Base-by-base conservation (phyloP, 2,888 invertebrate species). In the Dicranocentrus wangi region DNA sequence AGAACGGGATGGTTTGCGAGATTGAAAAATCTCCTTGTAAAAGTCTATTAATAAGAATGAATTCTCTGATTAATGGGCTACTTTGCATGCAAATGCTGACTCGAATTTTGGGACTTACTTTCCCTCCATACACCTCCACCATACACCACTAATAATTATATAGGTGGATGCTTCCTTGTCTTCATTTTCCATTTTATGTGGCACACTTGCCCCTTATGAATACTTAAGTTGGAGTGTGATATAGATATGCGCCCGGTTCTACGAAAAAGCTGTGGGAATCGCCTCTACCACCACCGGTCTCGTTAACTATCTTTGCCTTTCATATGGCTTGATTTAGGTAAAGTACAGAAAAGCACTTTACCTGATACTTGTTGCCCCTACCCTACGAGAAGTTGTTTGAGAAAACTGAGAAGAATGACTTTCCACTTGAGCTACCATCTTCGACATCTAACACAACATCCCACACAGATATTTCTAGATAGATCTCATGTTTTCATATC, bases 61-160 rank as follows among this genome's bases (percentile, higher is more conserved):
- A 83, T 83, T 84, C 83, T 80, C 83, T 86, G 86, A 86, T 86
- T 86, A 86, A 86, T 86, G 85, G 85, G 81, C 55, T 83, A 85
- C 85, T 86, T 86, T 85, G 75, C 66, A 86, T 86, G 84, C 86
- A 85, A 86, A 86, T 86, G 86, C 86, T 86, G 86, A 86, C 81
- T 86, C 85, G 83, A 83, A 83, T 75, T 75, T 68, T 75, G 43
- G 13, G 43, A 72, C 27, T 63, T n/a, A 39, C 39, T 39, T 61
- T 19, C 17, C 25, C 55, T 60, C 28, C 19, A 23, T 7, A 47
- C n/a, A n/a, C 13, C 47, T 47, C 47, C 15, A 47, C 47, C 47
- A 47, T 13, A 15, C 47, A 47, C 2, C 47, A 47, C 47, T 10
- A 66, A 61, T 51, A 69, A 60, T 66, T 68, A 68, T 27, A n/a